Evolutionary conservation across 2,113 vertebrate species (phyloP).

Genomic region (Sapayoa aenigma): DNA sequence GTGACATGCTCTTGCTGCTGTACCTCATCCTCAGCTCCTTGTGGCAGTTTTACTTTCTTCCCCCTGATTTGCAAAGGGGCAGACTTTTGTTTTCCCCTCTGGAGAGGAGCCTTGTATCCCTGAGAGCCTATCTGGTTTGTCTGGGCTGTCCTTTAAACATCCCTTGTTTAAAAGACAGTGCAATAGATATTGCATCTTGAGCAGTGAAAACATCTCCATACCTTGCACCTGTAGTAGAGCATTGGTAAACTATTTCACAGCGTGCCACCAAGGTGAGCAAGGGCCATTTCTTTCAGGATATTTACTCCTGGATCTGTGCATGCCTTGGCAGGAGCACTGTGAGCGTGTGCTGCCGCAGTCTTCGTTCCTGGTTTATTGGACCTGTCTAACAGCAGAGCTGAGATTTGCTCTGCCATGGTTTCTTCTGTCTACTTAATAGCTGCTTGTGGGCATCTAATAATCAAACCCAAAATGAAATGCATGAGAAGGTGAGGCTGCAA

Average conservation of each 20-base stretch:
- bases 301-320: fast-evolving
- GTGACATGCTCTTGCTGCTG: background rate
- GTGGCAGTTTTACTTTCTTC: background rate
- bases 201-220: fast-evolving
- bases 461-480: background rate
- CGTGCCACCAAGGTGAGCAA: background rate
- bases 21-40: background rate
- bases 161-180: background rate
- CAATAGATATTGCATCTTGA: fast-evolving
- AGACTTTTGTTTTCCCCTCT: background rate
- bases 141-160: background rate
- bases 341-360: fast-evolving
- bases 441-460: constrained; percentile 11
- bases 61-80: background rate
- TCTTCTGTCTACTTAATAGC: background rate
- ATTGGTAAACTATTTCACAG: background rate
- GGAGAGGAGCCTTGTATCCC: fast-evolving
- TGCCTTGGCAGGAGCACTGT: fast-evolving
- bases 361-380: background rate
- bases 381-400: background rate
- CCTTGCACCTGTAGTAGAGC: background rate
- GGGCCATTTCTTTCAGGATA: background rate
- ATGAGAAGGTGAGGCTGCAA: background rate
- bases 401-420: background rate
- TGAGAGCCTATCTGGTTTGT: background rate